Conservation (phyloP, 2,113 vertebrate genomes). For the Hoplias malabaricus region DNA sequence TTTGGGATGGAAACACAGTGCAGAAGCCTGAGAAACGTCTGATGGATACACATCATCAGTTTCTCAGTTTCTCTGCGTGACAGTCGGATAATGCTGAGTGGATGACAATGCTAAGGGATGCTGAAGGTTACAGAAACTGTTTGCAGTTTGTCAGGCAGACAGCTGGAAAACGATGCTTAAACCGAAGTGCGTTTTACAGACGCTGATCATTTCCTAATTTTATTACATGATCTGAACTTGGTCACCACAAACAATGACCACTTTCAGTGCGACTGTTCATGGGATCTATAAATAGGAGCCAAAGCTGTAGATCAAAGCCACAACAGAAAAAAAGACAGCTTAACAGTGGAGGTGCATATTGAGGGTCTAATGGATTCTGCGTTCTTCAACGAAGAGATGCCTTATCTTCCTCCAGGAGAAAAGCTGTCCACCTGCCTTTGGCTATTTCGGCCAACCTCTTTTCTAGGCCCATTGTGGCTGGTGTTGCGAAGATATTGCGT, state of each 20-base stretch:
- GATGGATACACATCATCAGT: background rate
- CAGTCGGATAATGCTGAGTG: background rate
- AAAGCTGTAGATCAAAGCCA: background rate
- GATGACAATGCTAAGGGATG: background rate
- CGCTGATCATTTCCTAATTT: background rate
- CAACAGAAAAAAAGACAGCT: background rate
- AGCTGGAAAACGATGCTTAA: background rate
- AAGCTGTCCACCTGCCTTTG: background rate
- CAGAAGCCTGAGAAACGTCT: background rate
- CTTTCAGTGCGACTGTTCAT: background rate
- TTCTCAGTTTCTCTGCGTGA: background rate
- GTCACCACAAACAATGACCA: background rate
- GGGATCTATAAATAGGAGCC: background rate
- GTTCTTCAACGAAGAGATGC: slow-evolving; percentile 12
- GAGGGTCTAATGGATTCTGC: slow-evolving; percentile 30
- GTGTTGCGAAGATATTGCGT: slow-evolving; percentile 32
- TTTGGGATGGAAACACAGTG: no score
- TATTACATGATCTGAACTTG: background rate
- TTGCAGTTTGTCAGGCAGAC: background rate
- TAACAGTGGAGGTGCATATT: slow-evolving; percentile 5
- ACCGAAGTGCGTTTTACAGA: background rate
- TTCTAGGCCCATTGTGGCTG: background rate
- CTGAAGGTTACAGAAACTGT: background rate
- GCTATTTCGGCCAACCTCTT: slow-evolving; percentile 1
- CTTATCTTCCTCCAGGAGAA: slow-evolving; percentile 27